Conservation (phyloP, 1,140 invertebrate genomes). For the Euborellia annulipes region DNA sequence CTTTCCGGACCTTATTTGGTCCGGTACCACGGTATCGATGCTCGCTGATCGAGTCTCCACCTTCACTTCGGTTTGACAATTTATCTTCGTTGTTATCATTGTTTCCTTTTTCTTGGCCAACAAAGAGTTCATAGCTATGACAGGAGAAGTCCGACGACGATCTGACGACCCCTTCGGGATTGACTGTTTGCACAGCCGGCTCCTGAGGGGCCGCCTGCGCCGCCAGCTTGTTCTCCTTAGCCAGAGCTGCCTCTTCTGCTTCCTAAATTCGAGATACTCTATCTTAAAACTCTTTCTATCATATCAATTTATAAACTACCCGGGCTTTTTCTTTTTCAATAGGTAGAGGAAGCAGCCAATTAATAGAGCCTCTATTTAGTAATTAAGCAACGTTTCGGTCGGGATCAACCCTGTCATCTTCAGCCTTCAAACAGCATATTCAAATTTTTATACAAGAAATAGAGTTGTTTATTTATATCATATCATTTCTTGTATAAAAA, state of each 20-base stretch:
- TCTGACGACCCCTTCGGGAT: slow-evolving; percentile 44
- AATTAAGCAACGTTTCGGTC: too few relatives aligned
- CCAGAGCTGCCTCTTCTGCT: slow-evolving; percentile 63
- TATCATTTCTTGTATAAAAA: too few relatives aligned
- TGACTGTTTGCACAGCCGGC: slow-evolving; percentile 33
- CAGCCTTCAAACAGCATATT: too few relatives aligned
- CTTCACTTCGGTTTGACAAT: slow-evolving; percentile 75
- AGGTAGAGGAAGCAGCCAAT: too few relatives aligned
- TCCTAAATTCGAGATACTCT: slow-evolving; percentile 35
- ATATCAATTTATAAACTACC: too few relatives aligned
- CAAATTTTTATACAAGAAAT: too few relatives aligned
- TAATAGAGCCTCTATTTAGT: too few relatives aligned
- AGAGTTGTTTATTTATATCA: too few relatives aligned
- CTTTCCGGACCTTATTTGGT: slow-evolving; percentile 67
- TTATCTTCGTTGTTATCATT: slow-evolving; percentile 78
- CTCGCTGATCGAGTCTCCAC: slow-evolving; percentile 71
- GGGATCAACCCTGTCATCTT: too few relatives aligned
- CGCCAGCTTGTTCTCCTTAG: slow-evolving; percentile 52
- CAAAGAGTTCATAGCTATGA: slow-evolving; percentile 78
- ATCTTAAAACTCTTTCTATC: too few relatives aligned
- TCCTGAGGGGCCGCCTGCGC: slow-evolving; percentile 32
- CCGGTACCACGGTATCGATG: slow-evolving; percentile 36
- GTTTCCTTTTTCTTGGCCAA: slow-evolving; percentile 68
- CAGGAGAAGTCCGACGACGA: slow-evolving; percentile 79
- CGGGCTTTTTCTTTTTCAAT: too few relatives aligned